Evolutionary conservation across 2,113 vertebrate species (phyloP), one percentile per base, ranked within the genome.

Genomic region (Xiphias gladius): DNA sequence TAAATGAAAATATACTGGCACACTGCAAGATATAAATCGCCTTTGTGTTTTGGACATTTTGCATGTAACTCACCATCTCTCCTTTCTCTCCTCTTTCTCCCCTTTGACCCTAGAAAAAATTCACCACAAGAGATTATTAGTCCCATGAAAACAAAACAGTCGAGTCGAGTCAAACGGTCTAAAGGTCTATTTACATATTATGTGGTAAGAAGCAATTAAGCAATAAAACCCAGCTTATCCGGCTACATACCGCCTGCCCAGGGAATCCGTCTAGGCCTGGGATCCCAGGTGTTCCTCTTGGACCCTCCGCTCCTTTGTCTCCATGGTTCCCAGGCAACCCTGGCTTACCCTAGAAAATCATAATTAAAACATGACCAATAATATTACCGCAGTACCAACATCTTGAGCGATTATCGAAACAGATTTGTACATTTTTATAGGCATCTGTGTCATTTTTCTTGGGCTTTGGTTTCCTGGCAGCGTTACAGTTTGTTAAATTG

Each of bases 51-150:
- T 70, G 8, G 3, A 1, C 19, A 22, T 68, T 64, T 41, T 30
- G 14, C 6, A 30, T n/a, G 10, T 5, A 16, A 76, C 97, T 95
- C 78, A 98, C 98, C 87, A 83, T 94, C 65, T 96, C 94, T 0
- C 98, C 98, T 0, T 68, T 93, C 24, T 70, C 85, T 61, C 98
- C 98, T 65, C 74, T 88, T 2, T 96, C 95, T 79, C 98, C 98
- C 77, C 96, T 97, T n/a, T 86, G 81, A 57, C 98, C 98, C 98
- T 99, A 46, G 80, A 90, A 24, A 35, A 90, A 24, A 86, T 78
- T 52, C 1, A 92, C 64, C 19, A 77, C 32, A 63, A 69, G 20
- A 6, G 41, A 2, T 13, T 6, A 67, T 16, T 6, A 66, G 2
- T 22, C 28, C 4, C 26, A 37, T 14, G 30, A 80, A 75, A 37